These are phyloP conservation scores for Paracanthobrama guichenoti DNA, from an alignment of 2,113 vertebrate species.

Conservation along the genomic window DNA sequence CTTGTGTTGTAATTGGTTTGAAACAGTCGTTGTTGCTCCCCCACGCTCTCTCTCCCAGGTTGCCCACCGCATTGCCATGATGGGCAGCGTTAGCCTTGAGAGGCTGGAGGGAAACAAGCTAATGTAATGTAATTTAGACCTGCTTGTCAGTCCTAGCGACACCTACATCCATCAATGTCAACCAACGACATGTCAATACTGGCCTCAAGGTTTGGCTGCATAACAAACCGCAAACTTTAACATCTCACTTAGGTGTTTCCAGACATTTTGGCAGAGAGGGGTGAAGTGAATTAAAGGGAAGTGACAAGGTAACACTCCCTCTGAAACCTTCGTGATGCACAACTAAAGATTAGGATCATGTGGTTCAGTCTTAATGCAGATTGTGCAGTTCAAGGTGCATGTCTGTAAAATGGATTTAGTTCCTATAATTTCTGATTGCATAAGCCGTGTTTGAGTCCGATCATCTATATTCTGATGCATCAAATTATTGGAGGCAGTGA, in stretches of 20 bases:
- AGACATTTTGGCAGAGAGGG: constrained; percentile 51
- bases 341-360: neutral
- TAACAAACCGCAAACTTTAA: constrained; percentile 62
- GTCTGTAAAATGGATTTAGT: neutral
- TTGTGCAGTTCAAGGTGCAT: neutral
- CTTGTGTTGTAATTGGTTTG: neutral
- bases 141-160: constrained; percentile 66
- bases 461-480: neutral
- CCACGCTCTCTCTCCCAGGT: constrained; percentile 40
- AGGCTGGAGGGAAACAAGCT: constrained; percentile 58
- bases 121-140: constrained; percentile 76
- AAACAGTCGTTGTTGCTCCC: constrained; percentile 27
- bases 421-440: neutral
- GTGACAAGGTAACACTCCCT: constrained; percentile 46
- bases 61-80: constrained; percentile 46
- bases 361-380: neutral
- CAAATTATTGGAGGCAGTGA: neutral
- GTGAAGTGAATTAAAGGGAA: constrained; percentile 28
- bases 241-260: constrained; percentile 68
- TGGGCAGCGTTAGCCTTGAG: constrained; percentile 69
- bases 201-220: constrained; percentile 70
- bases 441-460: neutral
- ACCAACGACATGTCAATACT: constrained; percentile 65
- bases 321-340: constrained; percentile 24
- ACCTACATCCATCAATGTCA: constrained; percentile 79